These are phyloP conservation scores for Dendrolimus houi DNA, from an alignment of 2,888 invertebrate genomes.

Conservation along the genomic window DNA sequence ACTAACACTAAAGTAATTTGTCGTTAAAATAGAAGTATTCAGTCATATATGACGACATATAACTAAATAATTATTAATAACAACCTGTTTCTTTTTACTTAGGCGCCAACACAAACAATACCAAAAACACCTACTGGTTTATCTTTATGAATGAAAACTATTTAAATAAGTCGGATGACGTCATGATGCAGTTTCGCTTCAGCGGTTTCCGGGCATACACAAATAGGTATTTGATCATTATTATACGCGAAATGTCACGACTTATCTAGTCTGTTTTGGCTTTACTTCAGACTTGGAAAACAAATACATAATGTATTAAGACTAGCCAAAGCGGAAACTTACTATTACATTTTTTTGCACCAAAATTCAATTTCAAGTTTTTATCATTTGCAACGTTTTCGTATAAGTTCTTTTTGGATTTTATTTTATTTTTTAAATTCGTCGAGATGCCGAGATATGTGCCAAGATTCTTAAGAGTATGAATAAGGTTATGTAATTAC, in stretches of 20 bases:
- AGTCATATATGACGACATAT: too few species aligned
- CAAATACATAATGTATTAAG: not conserved
- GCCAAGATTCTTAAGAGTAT: too few species aligned
- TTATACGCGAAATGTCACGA: not conserved
- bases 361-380: too few species aligned
- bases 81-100: not conserved
- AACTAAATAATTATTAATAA: too few species aligned
- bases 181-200: not conserved
- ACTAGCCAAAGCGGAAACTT: not conserved
- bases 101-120: not conserved
- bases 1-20: too few species aligned
- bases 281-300: not conserved
- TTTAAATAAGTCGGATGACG: not conserved
- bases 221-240: not conserved
- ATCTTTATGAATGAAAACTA: slow-evolving; percentile 1
- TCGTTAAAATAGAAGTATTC: too few species aligned
- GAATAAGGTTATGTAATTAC: too few species aligned
- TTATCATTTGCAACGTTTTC: too few species aligned
- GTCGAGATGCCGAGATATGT: too few species aligned
- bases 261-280: not conserved
- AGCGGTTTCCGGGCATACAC: not conserved
- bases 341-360: not conserved
- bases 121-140: slow-evolving; percentile 1
- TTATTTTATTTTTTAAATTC: too few species aligned
- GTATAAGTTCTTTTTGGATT: too few species aligned